Evolutionary conservation across 2,113 vertebrate genomes (phyloP), one percentile per base, ranked within the genome.

Genomic region (Gymnocephalus cernua): DNA sequence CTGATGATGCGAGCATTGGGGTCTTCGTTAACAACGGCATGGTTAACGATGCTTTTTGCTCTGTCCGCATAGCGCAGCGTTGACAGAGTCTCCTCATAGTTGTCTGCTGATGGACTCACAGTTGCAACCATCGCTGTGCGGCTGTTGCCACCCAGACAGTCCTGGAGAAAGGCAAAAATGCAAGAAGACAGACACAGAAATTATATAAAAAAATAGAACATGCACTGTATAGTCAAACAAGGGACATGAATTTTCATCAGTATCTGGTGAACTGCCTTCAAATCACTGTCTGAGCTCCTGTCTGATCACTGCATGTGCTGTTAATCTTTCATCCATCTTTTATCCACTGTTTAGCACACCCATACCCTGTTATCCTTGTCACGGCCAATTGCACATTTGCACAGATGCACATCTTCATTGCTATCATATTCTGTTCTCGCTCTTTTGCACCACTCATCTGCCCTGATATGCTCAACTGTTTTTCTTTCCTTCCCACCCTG

Each of bases 81-180:
- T 0, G 98, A 98, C 14, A 99, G 94, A 0, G 97, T 99, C 89
- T 99, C 98, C 0, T 99, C 97, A 0, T 99, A 99, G 92, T 97
- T 99, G 86, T 99, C 97, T 0, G 98, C 97, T 0, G 98, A 95
- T 0, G 98, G 98, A 80, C 98, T 99, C 57, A 99, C 96, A 0
- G 98, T 99, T 1, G 98, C 98, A 4, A 99, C 97, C 98, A 99
- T 99, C 8, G 98, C 98, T 0, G 97, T 99, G 86, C 98, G 98
- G 75, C 98, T 99, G 90, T 99, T 99, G 1, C 98, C 98, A 0
- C 98, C 98, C 4, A 97, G 96, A 77, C 97, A 97, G 84, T 99
- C 97, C 96, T 98, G 81, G 10, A 87, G 27, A 50, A 12, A 56
- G 1, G 25, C 7, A 69, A 72, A 45, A 3, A 58, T 15, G 56